Conservation (phyloP, 2,113 vertebrate genomes). For the Puma concolor region DNA sequence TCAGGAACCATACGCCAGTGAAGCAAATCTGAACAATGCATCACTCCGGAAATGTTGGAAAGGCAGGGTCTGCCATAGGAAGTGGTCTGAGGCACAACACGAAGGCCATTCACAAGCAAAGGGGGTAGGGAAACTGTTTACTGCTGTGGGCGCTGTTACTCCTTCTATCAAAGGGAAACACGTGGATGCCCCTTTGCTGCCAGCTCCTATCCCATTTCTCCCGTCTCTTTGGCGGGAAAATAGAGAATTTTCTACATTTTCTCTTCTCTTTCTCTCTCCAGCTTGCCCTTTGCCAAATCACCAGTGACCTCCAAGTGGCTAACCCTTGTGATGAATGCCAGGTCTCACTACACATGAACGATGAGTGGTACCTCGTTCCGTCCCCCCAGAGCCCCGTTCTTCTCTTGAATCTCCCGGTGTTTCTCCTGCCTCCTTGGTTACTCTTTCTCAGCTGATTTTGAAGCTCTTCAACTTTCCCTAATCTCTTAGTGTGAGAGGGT, state of each 20-base stretch:
- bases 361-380: too few relatives aligned
- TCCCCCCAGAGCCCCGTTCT: background rate
- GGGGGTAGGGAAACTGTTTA: background rate
- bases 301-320: background rate
- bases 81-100: background rate
- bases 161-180: background rate
- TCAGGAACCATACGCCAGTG: background rate
- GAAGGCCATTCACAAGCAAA: background rate
- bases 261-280: background rate
- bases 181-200: background rate
- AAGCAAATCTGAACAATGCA: background rate
- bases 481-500: rapidly evolving
- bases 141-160: too few relatives aligned
- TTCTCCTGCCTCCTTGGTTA: background rate
- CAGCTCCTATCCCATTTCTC: background rate
- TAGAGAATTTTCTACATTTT: background rate
- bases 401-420: background rate
- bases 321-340: background rate
- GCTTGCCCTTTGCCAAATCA: background rate
- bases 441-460: background rate
- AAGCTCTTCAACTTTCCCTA: background rate
- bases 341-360: background rate
- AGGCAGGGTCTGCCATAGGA: background rate
- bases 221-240: background rate
- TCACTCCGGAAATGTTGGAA: background rate